Evolutionary conservation across 2,888 invertebrate species (phyloP).

Genomic region (Drosophila anomelani): DNA sequence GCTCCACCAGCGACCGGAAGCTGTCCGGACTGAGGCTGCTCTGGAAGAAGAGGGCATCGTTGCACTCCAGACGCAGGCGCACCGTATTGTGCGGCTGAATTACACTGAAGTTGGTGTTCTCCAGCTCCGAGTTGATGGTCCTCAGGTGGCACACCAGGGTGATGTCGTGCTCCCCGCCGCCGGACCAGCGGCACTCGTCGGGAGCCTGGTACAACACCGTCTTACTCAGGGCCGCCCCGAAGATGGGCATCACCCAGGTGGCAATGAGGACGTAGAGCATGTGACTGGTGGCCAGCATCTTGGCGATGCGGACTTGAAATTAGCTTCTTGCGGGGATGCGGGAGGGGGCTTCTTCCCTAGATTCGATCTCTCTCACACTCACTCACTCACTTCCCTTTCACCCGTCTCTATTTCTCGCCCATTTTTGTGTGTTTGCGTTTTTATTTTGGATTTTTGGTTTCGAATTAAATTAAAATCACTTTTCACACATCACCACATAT

Average conservation of each 20-base stretch:
- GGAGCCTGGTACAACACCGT: constrained; percentile 90
- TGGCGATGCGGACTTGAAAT: constrained; percentile 36
- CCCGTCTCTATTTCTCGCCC: constrained; percentile 62
- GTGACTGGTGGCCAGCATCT: constrained; percentile 67
- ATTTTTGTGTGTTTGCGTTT: constrained; percentile 48
- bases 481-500: constrained; percentile 40
- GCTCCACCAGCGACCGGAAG: constrained; percentile 91
- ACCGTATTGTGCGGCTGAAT: constrained; percentile 94
- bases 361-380: constrained; percentile 35
- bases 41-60: constrained; percentile 91
- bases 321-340: constrained; percentile 17
- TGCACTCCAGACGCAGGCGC: constrained; percentile 92
- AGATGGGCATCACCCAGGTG: constrained; percentile 82
- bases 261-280: constrained; percentile 82
- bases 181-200: constrained; percentile 89
- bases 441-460: constrained; percentile 41
- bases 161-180: constrained; percentile 86
- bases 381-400: constrained; percentile 8
- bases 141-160: constrained; percentile 91
- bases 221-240: constrained; percentile 84
- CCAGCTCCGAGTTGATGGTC: constrained; percentile 94
- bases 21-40: constrained; percentile 92
- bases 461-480: constrained; percentile 35
- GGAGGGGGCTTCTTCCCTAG: constrained; percentile 7
- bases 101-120: constrained; percentile 94